Base-by-base conservation (phyloP, 2,888 invertebrate genomes). In the Subacronicta megacephala region DNA sequence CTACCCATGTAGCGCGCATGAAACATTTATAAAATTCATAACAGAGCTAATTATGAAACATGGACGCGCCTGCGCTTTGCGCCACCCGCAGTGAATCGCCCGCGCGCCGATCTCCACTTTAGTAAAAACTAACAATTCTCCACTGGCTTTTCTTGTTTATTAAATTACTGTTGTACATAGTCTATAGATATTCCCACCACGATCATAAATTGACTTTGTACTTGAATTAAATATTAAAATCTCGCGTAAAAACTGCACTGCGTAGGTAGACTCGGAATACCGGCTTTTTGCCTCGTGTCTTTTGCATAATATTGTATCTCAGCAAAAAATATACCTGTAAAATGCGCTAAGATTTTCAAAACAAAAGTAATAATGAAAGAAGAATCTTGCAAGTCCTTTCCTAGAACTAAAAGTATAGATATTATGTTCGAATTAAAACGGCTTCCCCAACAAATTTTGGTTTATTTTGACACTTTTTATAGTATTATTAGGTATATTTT, bases 21-120 rank as follows among this genome's bases (percentile, higher is more conserved):
- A 92, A 92, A 92, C 89, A 93, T 93, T 92, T 90, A 93, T 93
- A 88, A 86, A 92, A 91, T 91, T 93, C 93, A 93, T 93, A 93
- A 92, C 93, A 88, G 81, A 80, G 84, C 89, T 92, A 91, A 90
- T 90, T 91, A 89, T 89, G 90, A 91, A 89, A 85, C 86, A 84
- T 87, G 85, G 84, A 78, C 85, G 86, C 85, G 85, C 80, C 79
- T 77, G 78, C 75, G 82, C 78, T 80, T 85, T 83, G 83, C 85
- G 86, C 92, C 92, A 90, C 92, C 92, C 92, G 92, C 90, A 79
- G 90, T 77, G 87, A 72, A 62, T 61, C 80, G 80, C 71, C 71
- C 75, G 79, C 77, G 69, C 74, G 69, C 72, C 78, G 80, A 69
- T 75, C 75, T 60, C 63, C 62, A 70, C 78, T 72, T 70, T 66